Evolutionary conservation across 1,140 invertebrate genomes (phyloP), one percentile per base, ranked within the genome.

Genomic region (Diorhabda sublineata): DNA sequence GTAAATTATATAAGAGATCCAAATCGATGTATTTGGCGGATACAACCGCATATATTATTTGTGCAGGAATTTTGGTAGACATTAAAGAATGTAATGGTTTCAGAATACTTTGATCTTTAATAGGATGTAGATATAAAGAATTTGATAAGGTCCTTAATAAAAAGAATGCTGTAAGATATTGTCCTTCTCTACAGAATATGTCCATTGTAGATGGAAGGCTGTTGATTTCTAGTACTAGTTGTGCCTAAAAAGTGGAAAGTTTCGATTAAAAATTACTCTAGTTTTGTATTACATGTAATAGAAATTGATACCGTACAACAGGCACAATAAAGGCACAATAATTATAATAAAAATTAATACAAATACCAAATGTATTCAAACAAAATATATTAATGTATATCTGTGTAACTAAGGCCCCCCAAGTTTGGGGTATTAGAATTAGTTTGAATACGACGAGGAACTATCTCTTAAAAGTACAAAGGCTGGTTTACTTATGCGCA

Each of bases 121-220:
- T 26, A 5, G 26, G 47, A 41, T 58, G n/a, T 5, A 42, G 45
- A 5, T 42, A 61, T 42, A 67, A 47, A 47, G 47, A 41, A 42
- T 58, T 67, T 41, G 56, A 41, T 5, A 70, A 44, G n/a, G 71
- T 68, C 6, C 43, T 52, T 8, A 75, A 42, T 42, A 75, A 58
- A 52, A 66, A 69, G 45, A 64, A 73, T 43, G 73, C 71, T 5
- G 62, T 73, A 4, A 69, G 64, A 45, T 67, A 41, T 63, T 75
- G 73, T 4, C 73, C 74, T 62, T 74, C 73, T 64, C 67, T 69
- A 59, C 69, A 67, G 26, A 75, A 69, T 7, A 56, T 69, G 5
- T 73, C 60, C 7, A 71, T 60, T 42, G 63, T 69, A 3, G 8
- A 7, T 2, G 65, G 57, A 9, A 67, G 42, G 7, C 9, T 8